Conservation (phyloP, 2,113 vertebrate genomes). For the Ciconia boyciana region DNA sequence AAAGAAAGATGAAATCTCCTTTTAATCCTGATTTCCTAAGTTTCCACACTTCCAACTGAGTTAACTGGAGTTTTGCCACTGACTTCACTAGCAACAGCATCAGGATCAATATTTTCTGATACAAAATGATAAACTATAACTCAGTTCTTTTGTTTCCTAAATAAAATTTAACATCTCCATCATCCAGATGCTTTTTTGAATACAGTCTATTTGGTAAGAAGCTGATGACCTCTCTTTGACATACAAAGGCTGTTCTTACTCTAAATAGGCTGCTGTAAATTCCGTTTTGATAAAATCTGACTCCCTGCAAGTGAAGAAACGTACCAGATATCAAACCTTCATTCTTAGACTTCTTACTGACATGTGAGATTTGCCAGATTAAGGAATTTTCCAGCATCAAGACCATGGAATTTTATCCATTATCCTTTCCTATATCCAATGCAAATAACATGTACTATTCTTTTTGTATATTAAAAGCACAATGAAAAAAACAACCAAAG, state of each 20-base stretch:
- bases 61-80: neutral
- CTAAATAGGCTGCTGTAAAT: neutral
- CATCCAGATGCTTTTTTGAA: neutral
- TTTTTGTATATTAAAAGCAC: neutral
- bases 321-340: neutral
- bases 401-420: neutral
- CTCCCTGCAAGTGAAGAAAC: neutral
- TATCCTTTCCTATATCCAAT: neutral
- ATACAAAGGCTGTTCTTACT: neutral
- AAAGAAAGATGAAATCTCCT: neutral
- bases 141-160: neutral
- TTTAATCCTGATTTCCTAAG: neutral
- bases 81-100: neutral
- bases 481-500: neutral
- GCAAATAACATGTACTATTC: neutral
- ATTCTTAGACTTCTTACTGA: neutral
- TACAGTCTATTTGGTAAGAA: neutral
- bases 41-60: neutral
- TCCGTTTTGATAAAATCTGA: neutral
- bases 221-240: neutral
- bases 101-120: neutral
- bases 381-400: neutral
- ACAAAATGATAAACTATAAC: neutral
- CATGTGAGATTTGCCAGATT: neutral
- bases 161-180: neutral